These are phyloP conservation scores for Lithosia quadra DNA, from an alignment of 2,888 invertebrate genomes.

Conservation along the genomic window DNA sequence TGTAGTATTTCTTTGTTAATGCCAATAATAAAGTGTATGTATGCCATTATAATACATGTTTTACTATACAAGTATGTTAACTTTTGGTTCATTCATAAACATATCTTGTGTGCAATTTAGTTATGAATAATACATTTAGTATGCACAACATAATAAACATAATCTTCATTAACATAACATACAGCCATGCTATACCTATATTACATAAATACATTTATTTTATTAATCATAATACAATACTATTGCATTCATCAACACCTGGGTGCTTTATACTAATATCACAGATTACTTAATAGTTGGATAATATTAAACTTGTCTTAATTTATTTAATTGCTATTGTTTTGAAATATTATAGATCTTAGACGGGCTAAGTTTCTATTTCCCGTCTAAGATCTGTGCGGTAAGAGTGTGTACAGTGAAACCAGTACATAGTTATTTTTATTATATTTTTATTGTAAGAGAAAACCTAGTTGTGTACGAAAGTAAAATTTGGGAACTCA, in stretches of 20 bases:
- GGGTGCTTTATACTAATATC: background rate
- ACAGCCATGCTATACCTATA: background rate
- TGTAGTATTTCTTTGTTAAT: constrained; percentile 11
- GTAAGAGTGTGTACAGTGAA: too few relatives aligned
- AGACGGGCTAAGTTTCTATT: too few relatives aligned
- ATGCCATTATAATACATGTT: constrained; percentile 23
- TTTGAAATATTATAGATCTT: too few relatives aligned
- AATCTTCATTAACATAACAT: constrained; percentile 18
- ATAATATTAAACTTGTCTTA: background rate
- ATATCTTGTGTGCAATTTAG: constrained; percentile 32
- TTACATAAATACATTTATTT: too few relatives aligned
- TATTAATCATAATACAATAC: too few relatives aligned
- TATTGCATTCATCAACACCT: background rate
- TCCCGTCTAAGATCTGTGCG: too few relatives aligned
- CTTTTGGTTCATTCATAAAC: constrained; percentile 37
- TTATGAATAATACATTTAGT: constrained; percentile 38
- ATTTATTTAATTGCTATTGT: too few relatives aligned
- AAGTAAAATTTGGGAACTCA: too few relatives aligned
- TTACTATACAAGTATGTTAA: constrained; percentile 20
- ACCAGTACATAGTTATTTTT: too few relatives aligned
- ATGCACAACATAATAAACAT: constrained; percentile 15
- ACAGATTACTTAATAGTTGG: background rate
- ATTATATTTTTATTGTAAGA: too few relatives aligned
- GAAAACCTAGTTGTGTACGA: too few relatives aligned
- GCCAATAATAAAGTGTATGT: background rate